Conservation (phyloP, 1,140 invertebrate genomes). For the Microplitis mediator region DNA sequence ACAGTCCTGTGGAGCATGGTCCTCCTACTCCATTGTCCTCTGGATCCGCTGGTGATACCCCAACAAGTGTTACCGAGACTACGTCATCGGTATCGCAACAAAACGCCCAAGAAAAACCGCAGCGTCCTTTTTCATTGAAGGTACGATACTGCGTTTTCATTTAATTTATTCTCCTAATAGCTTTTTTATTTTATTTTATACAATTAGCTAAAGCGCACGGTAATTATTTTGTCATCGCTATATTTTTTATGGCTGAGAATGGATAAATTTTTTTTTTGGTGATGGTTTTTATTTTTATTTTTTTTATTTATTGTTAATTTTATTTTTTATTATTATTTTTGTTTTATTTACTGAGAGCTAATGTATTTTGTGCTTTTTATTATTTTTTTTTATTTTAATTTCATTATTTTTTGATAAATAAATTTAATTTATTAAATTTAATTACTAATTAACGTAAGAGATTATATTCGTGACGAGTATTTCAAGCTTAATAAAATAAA, state of each 20-base stretch:
- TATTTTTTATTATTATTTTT: not conserved
- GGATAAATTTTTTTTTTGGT: constrained; percentile 1
- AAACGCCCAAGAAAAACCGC: constrained; percentile 64
- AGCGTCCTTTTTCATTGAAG: constrained; percentile 71
- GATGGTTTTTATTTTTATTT: constrained; percentile 27
- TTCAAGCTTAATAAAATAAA: not conserved
- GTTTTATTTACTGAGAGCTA: not conserved
- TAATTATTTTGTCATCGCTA: not conserved
- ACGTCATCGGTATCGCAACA: constrained; percentile 52
- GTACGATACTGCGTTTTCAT: constrained; percentile 52
- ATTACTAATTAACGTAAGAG: too few relatives aligned
- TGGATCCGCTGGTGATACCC: constrained; percentile 51
- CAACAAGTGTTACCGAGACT: constrained; percentile 50
- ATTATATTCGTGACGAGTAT: too few relatives aligned
- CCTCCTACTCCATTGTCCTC: constrained; percentile 58
- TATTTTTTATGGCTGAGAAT: not conserved
- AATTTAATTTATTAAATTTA: not conserved
- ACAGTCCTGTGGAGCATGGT: constrained; percentile 63
- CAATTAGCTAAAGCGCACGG: not conserved
- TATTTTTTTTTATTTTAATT: not conserved
- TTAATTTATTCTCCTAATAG: not conserved
- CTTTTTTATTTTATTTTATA: not conserved
- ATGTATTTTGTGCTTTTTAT: not conserved
- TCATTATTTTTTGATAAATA: not conserved
- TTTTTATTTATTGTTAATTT: not conserved